Conservation (phyloP, 2,113 vertebrate genomes). For the Drymodes brunneopygia region DNA sequence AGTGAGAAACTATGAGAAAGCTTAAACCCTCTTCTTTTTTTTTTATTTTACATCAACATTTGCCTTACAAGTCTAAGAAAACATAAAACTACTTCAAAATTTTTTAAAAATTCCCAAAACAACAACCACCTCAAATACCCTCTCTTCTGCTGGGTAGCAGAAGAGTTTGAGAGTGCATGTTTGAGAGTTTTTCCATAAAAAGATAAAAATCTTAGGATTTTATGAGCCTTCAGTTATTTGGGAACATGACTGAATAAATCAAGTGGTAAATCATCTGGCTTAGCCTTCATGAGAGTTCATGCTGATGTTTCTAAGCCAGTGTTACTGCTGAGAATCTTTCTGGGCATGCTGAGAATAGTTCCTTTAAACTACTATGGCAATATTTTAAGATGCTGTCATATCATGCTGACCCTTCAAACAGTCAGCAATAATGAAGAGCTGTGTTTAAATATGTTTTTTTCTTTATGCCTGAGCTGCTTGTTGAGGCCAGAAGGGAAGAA, state of each 20-base stretch:
- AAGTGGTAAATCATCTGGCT: neutral
- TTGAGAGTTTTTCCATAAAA: constrained; percentile 19
- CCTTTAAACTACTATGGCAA: neutral
- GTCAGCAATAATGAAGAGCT: neutral
- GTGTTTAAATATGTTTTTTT: neutral
- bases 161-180: too few species aligned
- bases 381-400: neutral
- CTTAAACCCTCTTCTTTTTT: neutral
- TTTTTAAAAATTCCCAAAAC: too few species aligned
- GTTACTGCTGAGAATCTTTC: neutral
- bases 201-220: neutral
- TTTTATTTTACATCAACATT: neutral
- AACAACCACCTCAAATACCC: neutral
- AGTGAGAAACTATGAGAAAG: neutral
- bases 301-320: neutral
- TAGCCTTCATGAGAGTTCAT: neutral
- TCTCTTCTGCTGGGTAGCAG: neutral
- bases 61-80: neutral
- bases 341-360: neutral
- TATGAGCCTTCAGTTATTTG: neutral
- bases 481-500: neutral
- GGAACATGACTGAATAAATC: constrained; percentile 14
- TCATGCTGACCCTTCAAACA: neutral
- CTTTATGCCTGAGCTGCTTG: neutral
- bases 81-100: neutral